Conservation (phyloP, 2,797 vertebrate genomes). For the Siniperca scherzeri region DNA sequence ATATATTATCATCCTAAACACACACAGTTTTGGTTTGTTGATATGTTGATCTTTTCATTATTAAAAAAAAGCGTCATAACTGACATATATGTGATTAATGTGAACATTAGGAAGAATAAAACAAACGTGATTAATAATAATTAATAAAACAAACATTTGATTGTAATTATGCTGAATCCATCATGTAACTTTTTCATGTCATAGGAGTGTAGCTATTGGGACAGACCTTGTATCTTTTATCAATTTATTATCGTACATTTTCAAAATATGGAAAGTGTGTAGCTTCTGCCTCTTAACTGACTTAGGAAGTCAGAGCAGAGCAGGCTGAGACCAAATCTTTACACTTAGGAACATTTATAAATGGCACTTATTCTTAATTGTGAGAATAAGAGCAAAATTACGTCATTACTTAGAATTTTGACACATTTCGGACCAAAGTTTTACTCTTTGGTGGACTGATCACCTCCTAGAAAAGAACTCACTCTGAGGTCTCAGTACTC, state of each 20-base stretch:
- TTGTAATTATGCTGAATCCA: too few relatives aligned
- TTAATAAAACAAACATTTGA: too few relatives aligned
- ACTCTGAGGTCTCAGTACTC: not conserved
- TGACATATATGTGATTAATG: not conserved
- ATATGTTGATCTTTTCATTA: not conserved
- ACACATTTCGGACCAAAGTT: not conserved
- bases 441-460: not conserved
- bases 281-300: not conserved
- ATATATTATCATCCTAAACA: not conserved
- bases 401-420: not conserved
- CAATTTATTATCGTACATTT: too few relatives aligned
- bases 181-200: too few relatives aligned
- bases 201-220: too few relatives aligned
- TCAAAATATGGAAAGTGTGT: too few relatives aligned
- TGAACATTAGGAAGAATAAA: not conserved
- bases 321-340: not conserved
- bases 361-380: not conserved
- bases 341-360: not conserved
- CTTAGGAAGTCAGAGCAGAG: too few relatives aligned
- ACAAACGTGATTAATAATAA: too few relatives aligned
- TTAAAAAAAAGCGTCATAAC: not conserved
- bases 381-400: not conserved
- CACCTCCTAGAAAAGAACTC: not conserved
- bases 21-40: too few relatives aligned
- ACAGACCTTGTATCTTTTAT: too few relatives aligned